Conservation (phyloP, 2,888 invertebrate genomes). For the Nomada lathburiana region DNA sequence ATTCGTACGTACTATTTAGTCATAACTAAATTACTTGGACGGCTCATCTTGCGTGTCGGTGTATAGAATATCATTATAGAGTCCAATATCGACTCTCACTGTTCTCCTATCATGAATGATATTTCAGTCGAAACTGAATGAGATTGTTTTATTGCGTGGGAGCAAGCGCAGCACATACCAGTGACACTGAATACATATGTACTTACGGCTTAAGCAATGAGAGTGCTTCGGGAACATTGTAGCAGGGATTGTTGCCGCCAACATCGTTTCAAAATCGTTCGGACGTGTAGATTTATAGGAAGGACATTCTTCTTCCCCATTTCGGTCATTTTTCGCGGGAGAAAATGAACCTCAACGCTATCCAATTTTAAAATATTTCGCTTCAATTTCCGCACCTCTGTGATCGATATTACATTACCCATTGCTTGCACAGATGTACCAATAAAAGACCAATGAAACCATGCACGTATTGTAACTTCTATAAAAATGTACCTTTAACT, state of each 20-base stretch:
- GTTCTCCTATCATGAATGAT: neutral
- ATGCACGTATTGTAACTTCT: neutral
- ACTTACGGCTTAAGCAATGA: conserved; percentile 25
- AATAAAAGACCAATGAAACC: neutral
- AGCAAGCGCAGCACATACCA: neutral
- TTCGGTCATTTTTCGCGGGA: neutral
- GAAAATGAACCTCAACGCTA: too few relatives aligned
- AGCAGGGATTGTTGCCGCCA: conserved; percentile 17
- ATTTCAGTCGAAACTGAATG: conserved; percentile 11
- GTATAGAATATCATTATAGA: conserved; percentile 7
- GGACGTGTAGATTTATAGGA: conserved; percentile 29
- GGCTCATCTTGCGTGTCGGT: neutral
- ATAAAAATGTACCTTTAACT: neutral
- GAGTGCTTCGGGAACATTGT: conserved; percentile 39
- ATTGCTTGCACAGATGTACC: too few relatives aligned
- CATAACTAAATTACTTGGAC: conserved; percentile 7
- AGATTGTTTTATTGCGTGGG: conserved; percentile 23
- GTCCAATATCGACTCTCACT: neutral
- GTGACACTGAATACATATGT: conserved; percentile 33
- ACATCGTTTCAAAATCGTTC: conserved; percentile 27
- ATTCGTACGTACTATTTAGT: conserved; percentile 3
- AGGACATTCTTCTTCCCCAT: neutral
- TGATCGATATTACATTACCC: neutral
- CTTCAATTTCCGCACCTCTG: neutral
- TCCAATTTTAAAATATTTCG: neutral